These are phyloP conservation scores for Drosophila nebulosa DNA, from an alignment of 1,140 invertebrate genomes.

Conservation along the genomic window DNA sequence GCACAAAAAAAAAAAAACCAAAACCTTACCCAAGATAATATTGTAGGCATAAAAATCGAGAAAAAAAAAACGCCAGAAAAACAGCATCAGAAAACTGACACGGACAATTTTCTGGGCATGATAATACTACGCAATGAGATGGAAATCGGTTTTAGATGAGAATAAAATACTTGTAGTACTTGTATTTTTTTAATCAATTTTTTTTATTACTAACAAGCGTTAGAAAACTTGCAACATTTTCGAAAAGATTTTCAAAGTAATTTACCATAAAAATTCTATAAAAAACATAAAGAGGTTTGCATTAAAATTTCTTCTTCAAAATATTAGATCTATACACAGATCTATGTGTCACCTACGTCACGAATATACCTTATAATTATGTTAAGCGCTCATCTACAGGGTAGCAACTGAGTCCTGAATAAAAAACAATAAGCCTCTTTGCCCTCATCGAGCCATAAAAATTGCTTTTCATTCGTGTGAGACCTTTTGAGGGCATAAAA, in stretches of 20 bases:
- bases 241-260: too few species aligned
- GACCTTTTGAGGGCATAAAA: slow-evolving; percentile 52
- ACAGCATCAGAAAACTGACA: neutral
- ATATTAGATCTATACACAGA: too few species aligned
- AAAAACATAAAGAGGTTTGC: too few species aligned
- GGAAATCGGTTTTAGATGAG: neutral
- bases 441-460: slow-evolving; percentile 49
- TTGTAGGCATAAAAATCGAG: slow-evolving; percentile 37
- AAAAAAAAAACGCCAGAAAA: slow-evolving; percentile 4
- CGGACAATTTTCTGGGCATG: neutral
- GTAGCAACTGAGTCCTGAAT: slow-evolving; percentile 23
- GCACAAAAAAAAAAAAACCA: slow-evolving; percentile 27
- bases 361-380: neutral
- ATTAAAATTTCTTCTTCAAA: too few species aligned
- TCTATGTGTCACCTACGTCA: too few species aligned
- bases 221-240: too few species aligned
- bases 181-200: too few species aligned
- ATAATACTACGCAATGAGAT: neutral
- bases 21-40: slow-evolving; percentile 56
- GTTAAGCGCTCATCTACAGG: slow-evolving; percentile 4
- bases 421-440: slow-evolving; percentile 55
- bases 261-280: too few species aligned
- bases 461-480: slow-evolving; percentile 62
- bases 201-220: too few species aligned
- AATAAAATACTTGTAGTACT: neutral